Base-by-base conservation (phyloP, 2,113 vertebrate genomes). In the Oryzias celebensis region DNA sequence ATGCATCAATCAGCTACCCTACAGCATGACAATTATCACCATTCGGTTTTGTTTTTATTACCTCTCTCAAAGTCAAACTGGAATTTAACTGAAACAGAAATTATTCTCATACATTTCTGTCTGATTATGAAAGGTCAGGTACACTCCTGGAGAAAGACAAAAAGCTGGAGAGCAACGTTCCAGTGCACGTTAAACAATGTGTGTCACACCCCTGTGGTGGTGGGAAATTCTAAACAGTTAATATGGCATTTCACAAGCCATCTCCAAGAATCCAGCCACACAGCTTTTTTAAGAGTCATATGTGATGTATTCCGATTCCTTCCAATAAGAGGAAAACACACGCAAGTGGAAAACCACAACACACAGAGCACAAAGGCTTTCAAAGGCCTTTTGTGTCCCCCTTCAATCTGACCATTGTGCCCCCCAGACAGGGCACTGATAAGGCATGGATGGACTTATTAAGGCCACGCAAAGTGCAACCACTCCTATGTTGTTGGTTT, bases 321-420 rank as follows among this genome's bases (percentile, higher is more conserved):
- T 36, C 49, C 16, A 75, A 85, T 85, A 78, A 86, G 73, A 55
- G 55, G 52, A 65, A 62, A 78, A 76, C 69, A 66, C 77, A 58
- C 67, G 26, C 71, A 48, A 52, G 70, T 44, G 53, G 66, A 68
- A 75, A 80, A 80, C 53, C 68, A 41, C 75, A 69, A 62, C 83
- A 75, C 73, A 74, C 52, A 23, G 59, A 49, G 64, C 79, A 90
- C 85, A 87, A 83, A 87, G 76, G 55, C 73, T 77, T 82, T 80
- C 77, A 78, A 71, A 78, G 69, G 77, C 75, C 84, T 64, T 85
- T 88, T 87, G 86, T 88, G 78, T 78, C 63, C 66, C 54, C 77
- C 65, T 77, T 87, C 87, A 85, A 81, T 89, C 82, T 77, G 81
- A 64, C 68, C 79, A 88, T 86, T 88, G 87, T 89, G 85, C 57